These are phyloP conservation scores for Hemistola chrysoprasaria DNA, from an alignment of 2,888 invertebrate species.

Conservation along the genomic window DNA sequence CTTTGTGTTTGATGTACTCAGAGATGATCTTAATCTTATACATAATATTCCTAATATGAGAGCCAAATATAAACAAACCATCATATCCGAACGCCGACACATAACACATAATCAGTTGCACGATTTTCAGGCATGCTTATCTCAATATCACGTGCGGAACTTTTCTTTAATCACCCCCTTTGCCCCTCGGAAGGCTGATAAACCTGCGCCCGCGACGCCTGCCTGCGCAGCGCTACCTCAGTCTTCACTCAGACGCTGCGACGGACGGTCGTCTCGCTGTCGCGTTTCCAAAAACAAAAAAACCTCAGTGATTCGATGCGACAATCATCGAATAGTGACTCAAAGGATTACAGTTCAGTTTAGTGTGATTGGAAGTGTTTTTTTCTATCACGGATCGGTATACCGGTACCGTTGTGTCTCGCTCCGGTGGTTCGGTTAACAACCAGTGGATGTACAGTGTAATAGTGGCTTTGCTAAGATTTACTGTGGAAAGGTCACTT, in stretches of 20 bases:
- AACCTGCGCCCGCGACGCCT: slow-evolving; percentile 59
- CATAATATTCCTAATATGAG: too few species aligned
- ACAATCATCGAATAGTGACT: slow-evolving; percentile 32
- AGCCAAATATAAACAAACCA: slow-evolving; percentile 24
- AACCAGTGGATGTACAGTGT: slow-evolving; percentile 72
- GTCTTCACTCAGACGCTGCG: slow-evolving; percentile 56
- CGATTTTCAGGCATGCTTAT: slow-evolving; percentile 53
- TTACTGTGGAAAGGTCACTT: slow-evolving; percentile 75
- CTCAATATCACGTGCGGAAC: slow-evolving; percentile 68
- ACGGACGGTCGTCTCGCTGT: slow-evolving; percentile 47
- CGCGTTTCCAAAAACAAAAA: slow-evolving; percentile 22
- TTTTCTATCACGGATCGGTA: slow-evolving; percentile 47
- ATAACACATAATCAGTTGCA: slow-evolving; percentile 31
- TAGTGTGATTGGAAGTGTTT: slow-evolving; percentile 33
- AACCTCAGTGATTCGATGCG: slow-evolving; percentile 50
- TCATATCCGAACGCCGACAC: slow-evolving; percentile 13
- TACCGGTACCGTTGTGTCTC: slow-evolving; percentile 71
- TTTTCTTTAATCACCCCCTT: slow-evolving; percentile 66
- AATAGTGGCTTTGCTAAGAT: slow-evolving; percentile 72
- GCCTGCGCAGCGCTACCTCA: slow-evolving; percentile 71
- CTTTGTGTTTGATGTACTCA: too few species aligned
- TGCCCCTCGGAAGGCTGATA: slow-evolving; percentile 73
- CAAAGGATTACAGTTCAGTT: slow-evolving; percentile 33
- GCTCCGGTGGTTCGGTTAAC: slow-evolving; percentile 75
- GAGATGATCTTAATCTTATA: too few species aligned